Evolutionary conservation across 2,797 vertebrate genomes (phyloP).

Genomic region (Epinephelus malabaricus): DNA sequence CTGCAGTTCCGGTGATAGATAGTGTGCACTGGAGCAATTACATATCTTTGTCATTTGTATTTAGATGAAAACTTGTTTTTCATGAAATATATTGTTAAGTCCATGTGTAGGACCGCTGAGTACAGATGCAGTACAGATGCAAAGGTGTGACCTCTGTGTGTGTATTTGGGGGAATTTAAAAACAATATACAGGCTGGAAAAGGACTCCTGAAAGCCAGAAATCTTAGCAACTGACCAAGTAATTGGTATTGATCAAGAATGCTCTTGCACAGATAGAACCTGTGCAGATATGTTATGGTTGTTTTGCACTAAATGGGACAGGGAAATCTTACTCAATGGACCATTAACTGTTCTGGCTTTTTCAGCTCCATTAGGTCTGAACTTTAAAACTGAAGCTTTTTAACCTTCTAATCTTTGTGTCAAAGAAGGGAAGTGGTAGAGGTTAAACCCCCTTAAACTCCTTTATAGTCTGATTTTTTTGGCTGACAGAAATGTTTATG

Average conservation of each 20-base stretch:
- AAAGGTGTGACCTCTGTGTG: too few relatives aligned
- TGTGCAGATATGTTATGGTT: not conserved
- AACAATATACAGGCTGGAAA: not conserved
- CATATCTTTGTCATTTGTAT: too few relatives aligned
- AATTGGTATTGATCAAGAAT: conserved; percentile 22
- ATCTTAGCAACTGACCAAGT: not conserved
- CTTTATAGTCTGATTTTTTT: not conserved
- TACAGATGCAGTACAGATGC: not conserved
- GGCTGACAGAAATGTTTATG: conserved; percentile 8
- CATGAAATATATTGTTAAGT: not conserved
- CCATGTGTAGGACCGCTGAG: not conserved
- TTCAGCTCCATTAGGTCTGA: not conserved
- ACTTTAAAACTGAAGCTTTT: conserved; percentile 15
- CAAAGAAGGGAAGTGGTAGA: not conserved
- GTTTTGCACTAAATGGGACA: not conserved
- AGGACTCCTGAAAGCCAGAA: not conserved
- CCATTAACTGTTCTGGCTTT: not conserved
- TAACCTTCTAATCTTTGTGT: not conserved
- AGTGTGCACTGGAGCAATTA: too few relatives aligned
- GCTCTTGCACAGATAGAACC: not conserved
- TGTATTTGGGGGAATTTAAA: not conserved
- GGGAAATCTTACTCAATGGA: not conserved
- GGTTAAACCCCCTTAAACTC: not conserved
- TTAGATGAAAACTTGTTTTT: not conserved
- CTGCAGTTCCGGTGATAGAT: too few relatives aligned